A percentile compares a stretch with the other conserved stretches of the same genome.
Conservation (phyloP, 2,888 invertebrate genomes). For the Acrobasis suavella region DNA sequence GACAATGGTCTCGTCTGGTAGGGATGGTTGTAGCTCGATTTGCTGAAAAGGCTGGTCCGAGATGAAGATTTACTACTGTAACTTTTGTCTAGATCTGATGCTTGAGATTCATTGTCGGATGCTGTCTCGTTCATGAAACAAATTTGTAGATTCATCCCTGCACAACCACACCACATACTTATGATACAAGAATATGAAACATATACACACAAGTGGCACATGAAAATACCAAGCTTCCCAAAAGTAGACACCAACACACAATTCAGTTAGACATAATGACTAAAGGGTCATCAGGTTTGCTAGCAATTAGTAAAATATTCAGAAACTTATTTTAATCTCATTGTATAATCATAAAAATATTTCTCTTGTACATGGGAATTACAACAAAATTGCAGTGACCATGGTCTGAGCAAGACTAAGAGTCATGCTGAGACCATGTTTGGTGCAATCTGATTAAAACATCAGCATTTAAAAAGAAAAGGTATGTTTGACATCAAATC, state of each 20-base stretch:
- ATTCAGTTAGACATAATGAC: background rate
- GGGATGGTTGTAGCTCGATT: conserved; percentile 72
- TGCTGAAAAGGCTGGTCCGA: conserved; percentile 70
- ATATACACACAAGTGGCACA: conserved; percentile 29
- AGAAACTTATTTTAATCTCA: too few species aligned
- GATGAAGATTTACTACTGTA: conserved; percentile 66
- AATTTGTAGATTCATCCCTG: conserved; percentile 96
- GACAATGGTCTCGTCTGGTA: conserved; percentile 77
- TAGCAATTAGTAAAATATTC: too few species aligned
- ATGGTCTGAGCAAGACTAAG: too few species aligned
- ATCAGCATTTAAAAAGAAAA: too few species aligned
- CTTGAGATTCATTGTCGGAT: conserved; percentile 91
- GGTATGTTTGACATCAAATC: too few species aligned
- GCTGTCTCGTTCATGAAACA: conserved; percentile 97
- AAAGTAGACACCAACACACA: background rate
- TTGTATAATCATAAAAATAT: too few species aligned
- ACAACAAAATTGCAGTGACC: too few species aligned
- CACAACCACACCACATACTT: conserved; percentile 32
- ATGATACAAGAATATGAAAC: conserved; percentile 38
- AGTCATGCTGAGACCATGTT: too few species aligned
- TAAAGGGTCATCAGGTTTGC: too few species aligned
- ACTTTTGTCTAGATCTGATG: conserved; percentile 86
- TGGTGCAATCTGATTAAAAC: too few species aligned
- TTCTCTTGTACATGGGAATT: too few species aligned
- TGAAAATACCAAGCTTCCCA: background rate